Conservation (phyloP, 2,797 vertebrate species). For the Pterois miles region DNA sequence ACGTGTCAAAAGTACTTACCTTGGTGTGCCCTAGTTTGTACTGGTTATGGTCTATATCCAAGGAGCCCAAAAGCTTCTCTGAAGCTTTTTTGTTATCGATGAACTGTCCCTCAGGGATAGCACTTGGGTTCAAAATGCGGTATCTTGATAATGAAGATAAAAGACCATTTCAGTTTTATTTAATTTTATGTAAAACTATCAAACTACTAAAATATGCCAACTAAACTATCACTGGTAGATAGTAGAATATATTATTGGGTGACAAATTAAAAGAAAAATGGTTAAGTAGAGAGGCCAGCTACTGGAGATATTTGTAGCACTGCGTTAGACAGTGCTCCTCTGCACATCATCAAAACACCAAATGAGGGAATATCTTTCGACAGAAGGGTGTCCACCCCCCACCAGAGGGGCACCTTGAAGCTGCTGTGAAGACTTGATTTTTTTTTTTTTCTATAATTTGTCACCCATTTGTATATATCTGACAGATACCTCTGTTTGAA, state of each 20-base stretch:
- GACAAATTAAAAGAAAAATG: background rate
- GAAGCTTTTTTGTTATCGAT: slow-evolving; percentile 89
- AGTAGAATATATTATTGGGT: background rate
- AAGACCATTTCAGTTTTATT: background rate
- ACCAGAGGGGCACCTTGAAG: too few relatives aligned
- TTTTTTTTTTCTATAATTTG: background rate
- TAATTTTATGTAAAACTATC: background rate
- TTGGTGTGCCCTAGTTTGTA: slow-evolving; percentile 89
- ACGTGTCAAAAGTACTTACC: slow-evolving; percentile 59
- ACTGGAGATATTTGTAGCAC: background rate
- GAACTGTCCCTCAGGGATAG: slow-evolving; percentile 89
- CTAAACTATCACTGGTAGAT: background rate
- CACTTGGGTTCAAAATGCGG: slow-evolving; percentile 86
- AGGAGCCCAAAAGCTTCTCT: slow-evolving; percentile 85
- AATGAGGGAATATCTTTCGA: background rate
- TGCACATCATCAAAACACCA: background rate
- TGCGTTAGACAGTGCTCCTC: background rate
- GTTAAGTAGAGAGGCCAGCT: background rate
- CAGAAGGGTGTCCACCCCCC: background rate
- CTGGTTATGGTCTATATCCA: slow-evolving; percentile 88
- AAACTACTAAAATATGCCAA: background rate
- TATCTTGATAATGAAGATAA: slow-evolving; percentile 75
- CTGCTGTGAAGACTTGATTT: too few relatives aligned
- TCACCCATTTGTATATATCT: background rate
- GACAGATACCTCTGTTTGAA: slow-evolving; percentile 86